A percentile compares a stretch with the other conserved stretches of the same genome.
These are phyloP conservation scores for Microtus pennsylvanicus DNA, from an alignment of 2,113 vertebrate genomes.

Conservation along the genomic window DNA sequence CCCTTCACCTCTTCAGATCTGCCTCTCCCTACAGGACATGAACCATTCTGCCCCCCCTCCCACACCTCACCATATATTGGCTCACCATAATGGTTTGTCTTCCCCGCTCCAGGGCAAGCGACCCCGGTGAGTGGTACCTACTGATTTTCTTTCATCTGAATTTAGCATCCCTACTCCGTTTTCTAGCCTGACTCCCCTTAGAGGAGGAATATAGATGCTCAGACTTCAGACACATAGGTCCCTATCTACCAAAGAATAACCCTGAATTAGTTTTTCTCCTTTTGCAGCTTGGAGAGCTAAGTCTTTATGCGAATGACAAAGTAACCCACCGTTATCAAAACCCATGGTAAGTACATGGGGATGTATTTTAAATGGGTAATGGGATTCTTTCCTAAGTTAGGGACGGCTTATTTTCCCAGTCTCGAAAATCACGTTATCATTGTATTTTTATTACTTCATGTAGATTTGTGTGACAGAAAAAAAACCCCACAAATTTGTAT, in stretches of 20 bases:
- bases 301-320: constrained; percentile 79
- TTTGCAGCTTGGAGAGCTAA: constrained; percentile 82
- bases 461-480: background rate
- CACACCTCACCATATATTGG: background rate
- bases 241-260: background rate
- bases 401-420: background rate
- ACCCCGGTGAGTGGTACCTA: no score
- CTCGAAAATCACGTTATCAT: background rate
- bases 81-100: background rate
- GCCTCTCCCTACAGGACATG: background rate
- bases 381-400: background rate
- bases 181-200: background rate
- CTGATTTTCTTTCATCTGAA: background rate
- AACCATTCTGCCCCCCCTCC: background rate
- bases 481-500: background rate
- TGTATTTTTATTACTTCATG: constrained; percentile 42
- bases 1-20: background rate
- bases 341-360: constrained; percentile 81
- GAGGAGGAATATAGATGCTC: background rate
- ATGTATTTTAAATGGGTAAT: background rate
- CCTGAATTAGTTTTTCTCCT: constrained; percentile 43
- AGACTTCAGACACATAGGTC: background rate
- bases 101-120: background rate
- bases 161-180: background rate
- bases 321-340: constrained; percentile 85